Evolutionary conservation across 2,113 vertebrate species (phyloP), one percentile per base, ranked within the genome.

Genomic region (Malaclemys terrapin): DNA sequence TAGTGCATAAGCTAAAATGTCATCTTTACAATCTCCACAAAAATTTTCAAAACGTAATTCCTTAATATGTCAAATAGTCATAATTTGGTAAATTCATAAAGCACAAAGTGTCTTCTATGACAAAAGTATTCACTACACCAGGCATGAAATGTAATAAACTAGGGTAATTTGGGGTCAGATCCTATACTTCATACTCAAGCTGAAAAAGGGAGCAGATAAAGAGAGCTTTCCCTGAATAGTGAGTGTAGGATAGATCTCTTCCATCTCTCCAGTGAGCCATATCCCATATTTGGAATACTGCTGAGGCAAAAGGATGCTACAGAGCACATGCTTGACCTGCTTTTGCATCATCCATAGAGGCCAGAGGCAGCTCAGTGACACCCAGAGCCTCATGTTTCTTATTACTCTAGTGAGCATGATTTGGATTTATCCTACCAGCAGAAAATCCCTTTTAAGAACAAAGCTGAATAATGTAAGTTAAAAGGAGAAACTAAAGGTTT

Each of bases 291-390:
- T 78, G 45, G 93, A 96, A 92, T n/a, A 89, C 25, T 42, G 80
- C 13, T 78, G 84, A 92, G 96, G 35, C 78, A 94, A 29, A 94
- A 88, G 19, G 4, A 49, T 93, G 47, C 29, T 95, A 62, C 16
- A 49, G 52, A 92, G 57, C 22, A 92, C 0, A 1, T 47, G 54
- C 88, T 96, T 95, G 79, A 59, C 89, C 94, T 96, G 87, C 22
- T 96, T 92, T 69, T 92, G 79, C 75, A 95, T 96, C 96, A 92
- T 95, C 95, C 95, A 97, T 87, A 96, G 96, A 94, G 95, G 94
- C 95, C 96, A 97, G 93, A 95, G 93, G 92, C 93, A 97, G 83
- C 79, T 92, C 85, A 94, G 79, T n/a, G 92, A 91, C 94, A 96
- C 88, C 85, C 50, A 91, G 89, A 93, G 54, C 53, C 42, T 83